phyloP scores from a whole-genome alignment of 2,113 vertebrate genomes.

The Python bivittatus region DNA sequence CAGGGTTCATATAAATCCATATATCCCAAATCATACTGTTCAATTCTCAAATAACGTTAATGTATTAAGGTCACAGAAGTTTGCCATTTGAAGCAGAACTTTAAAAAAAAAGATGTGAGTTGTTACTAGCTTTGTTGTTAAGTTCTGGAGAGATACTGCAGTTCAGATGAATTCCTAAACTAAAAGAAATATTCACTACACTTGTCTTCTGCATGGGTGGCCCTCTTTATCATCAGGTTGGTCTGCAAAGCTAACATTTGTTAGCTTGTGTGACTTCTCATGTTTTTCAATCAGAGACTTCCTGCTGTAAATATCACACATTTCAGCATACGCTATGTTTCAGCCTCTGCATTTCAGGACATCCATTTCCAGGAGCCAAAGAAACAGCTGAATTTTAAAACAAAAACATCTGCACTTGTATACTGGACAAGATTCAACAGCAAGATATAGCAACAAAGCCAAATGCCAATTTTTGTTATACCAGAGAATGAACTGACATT shows the following conservation, averaged over 20 bases:
- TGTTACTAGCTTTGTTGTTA: constrained; percentile 31
- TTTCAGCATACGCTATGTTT: constrained; percentile 14
- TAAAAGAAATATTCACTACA: constrained; percentile 37
- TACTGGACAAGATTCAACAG: constrained; percentile 48
- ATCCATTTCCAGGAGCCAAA: constrained; percentile 36
- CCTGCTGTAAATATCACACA: constrained; percentile 45
- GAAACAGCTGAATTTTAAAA: constrained; percentile 58
- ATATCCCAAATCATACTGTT: neutral
- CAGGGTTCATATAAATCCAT: neutral
- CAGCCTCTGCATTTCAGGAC: constrained; percentile 17
- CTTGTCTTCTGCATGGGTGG: constrained; percentile 51
- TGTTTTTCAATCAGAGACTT: constrained; percentile 50
- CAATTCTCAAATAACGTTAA: neutral
- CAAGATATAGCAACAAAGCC: constrained; percentile 42
- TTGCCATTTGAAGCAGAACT: neutral
- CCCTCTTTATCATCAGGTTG: constrained; percentile 41
- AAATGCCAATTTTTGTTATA: constrained; percentile 52
- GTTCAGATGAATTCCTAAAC: constrained; percentile 46
- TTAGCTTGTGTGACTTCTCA: constrained; percentile 23
- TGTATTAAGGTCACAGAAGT: constrained; percentile 45
- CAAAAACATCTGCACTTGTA: constrained; percentile 65
- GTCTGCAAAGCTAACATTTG: constrained; percentile 44
- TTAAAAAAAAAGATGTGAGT: constrained; percentile 37
- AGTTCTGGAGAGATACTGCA: constrained; percentile 25
- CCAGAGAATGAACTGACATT: constrained; percentile 12